Percentiles rank a stretch among this genome's conserved stretches.
phyloP scores from a whole-genome alignment of 2,113 vertebrate genomes.

The Elanoides forficatus region DNA sequence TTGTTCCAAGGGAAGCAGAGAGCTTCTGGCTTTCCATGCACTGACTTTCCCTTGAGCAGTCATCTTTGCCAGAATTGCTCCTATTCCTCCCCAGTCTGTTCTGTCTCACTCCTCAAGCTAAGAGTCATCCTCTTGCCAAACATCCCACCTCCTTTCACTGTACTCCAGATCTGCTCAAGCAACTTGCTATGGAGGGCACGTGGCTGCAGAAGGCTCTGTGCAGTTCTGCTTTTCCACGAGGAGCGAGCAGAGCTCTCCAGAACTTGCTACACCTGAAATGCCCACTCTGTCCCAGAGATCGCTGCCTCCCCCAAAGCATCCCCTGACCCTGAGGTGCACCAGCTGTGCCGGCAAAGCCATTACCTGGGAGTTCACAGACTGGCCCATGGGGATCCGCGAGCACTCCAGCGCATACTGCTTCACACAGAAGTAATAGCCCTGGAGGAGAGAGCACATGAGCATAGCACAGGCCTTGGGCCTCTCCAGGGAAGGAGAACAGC shows the following conservation, averaged over 20 bases:
- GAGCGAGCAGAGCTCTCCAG: neutral
- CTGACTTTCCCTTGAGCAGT: neutral
- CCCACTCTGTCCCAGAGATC: neutral
- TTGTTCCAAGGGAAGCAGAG: neutral
- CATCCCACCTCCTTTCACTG: neutral
- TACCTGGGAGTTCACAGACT: slow-evolving; percentile 99
- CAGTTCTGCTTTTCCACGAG: neutral
- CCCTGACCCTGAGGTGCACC: neutral
- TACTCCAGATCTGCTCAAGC: neutral
- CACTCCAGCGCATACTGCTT: slow-evolving; percentile 98
- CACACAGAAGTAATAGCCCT: slow-evolving; percentile 98
- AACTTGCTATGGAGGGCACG: accelerated
- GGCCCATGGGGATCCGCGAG: slow-evolving; percentile 96
- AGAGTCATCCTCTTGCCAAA: neutral
- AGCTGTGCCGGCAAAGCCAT: neutral
- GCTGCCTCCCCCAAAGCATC: neutral
- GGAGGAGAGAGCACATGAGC: neutral
- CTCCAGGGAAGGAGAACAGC: neutral
- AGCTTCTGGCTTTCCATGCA: neutral
- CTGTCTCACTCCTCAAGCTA: neutral
- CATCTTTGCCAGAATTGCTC: neutral
- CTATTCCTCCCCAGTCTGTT: neutral
- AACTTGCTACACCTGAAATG: neutral
- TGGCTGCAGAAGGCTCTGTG: neutral
- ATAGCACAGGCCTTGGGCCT: neutral